These are phyloP conservation scores for Poeciliopsis occidentalis DNA, from an alignment of 2,113 vertebrate genomes.

Conservation along the genomic window DNA sequence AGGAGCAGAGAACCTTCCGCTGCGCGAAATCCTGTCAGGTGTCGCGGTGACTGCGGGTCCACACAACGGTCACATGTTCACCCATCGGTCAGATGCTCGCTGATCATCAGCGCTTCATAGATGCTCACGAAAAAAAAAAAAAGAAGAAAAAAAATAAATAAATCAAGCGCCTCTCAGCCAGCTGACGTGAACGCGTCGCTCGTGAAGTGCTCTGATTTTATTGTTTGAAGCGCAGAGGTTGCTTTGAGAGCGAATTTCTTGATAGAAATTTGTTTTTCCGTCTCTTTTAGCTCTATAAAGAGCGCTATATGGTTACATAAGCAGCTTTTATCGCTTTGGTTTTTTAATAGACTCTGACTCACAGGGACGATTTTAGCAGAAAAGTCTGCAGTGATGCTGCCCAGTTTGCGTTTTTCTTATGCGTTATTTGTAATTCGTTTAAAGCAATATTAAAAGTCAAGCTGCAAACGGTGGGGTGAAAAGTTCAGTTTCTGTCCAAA, in stretches of 20 bases:
- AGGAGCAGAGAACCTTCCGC: conserved; percentile 26
- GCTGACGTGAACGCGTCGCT: conserved; percentile 31
- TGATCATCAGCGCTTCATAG: too few species aligned
- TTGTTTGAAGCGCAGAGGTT: background rate
- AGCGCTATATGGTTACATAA: background rate
- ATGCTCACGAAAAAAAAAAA: too few species aligned
- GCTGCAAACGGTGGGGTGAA: background rate
- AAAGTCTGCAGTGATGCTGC: background rate
- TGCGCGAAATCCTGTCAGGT: conserved; percentile 48
- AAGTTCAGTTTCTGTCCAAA: background rate
- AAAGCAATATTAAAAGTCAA: too few species aligned
- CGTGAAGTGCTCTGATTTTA: background rate
- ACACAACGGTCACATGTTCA: conserved; percentile 48
- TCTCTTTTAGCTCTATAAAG: background rate
- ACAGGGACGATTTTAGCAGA: background rate
- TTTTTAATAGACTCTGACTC: conserved; percentile 8
- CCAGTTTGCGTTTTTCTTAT: background rate
- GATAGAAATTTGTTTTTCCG: background rate
- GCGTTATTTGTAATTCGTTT: background rate
- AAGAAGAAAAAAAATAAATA: too few species aligned
- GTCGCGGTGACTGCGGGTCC: conserved; percentile 35
- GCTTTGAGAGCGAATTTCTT: background rate
- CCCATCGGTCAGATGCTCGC: too few species aligned
- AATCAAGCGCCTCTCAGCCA: conserved; percentile 23
- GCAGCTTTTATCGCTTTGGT: background rate